phyloP scores from a whole-genome alignment of 2,888 invertebrate genomes.

The Agrenia bidenticulata region DNA sequence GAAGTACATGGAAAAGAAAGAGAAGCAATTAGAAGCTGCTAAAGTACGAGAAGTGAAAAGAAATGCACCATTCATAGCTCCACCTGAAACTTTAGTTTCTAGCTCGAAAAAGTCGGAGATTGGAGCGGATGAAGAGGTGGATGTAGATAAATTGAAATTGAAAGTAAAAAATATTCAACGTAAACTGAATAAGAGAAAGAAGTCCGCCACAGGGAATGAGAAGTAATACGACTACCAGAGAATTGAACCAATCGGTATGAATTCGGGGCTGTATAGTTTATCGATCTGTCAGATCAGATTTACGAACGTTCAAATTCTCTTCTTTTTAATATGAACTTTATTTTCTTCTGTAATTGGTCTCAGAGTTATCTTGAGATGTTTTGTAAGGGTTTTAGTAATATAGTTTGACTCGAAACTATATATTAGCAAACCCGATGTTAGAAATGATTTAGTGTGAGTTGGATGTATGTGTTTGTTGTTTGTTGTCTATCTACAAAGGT shows the following conservation, averaged over 20 bases:
- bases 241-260: too few relatives aligned
- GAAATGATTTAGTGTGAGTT: too few relatives aligned
- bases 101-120: constrained; percentile 25
- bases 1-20: constrained; percentile 71
- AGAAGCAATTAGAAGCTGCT: constrained; percentile 73
- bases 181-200: constrained; percentile 45
- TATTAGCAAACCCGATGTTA: too few relatives aligned
- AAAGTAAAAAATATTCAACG: constrained; percentile 68
- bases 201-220: not conserved
- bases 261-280: not conserved
- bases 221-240: not conserved
- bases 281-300: too few relatives aligned
- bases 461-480: too few relatives aligned
- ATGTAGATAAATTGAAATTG: constrained; percentile 71
- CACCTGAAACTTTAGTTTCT: constrained; percentile 62
- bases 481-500: too few relatives aligned
- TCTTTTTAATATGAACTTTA: too few relatives aligned
- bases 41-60: constrained; percentile 74
- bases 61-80: constrained; percentile 79
- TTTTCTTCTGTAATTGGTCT: too few relatives aligned
- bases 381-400: not conserved
- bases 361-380: too few relatives aligned
- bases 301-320: too few relatives aligned
- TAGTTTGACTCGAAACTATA: too few relatives aligned
- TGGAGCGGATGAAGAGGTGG: constrained; percentile 59